Evolutionary conservation across 2,797 vertebrate species (phyloP).

Genomic region (Lithobates sylvaticus): DNA sequence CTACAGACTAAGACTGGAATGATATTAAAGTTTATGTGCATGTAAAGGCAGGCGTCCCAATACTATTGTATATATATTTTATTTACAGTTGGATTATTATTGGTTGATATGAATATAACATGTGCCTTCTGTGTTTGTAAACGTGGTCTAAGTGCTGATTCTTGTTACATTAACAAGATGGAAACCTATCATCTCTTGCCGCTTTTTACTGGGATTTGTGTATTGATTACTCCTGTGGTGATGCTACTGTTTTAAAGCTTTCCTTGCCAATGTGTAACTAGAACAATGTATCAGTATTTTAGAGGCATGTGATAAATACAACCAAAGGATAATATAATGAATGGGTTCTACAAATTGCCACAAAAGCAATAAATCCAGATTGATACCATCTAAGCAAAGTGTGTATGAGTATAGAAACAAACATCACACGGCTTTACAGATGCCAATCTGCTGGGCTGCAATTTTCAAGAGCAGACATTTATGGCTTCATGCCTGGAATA

Average conservation of each 20-base stretch:
- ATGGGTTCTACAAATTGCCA: background rate
- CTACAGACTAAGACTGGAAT: too few species aligned
- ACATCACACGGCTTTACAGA: background rate
- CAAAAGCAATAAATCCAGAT: conserved; percentile 15
- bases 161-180: too few species aligned
- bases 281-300: background rate
- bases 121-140: too few species aligned
- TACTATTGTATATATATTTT: too few species aligned
- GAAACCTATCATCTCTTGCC: background rate
- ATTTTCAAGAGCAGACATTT: conserved; percentile 4
- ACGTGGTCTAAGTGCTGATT: too few species aligned
- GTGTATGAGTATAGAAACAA: conserved; percentile 10
- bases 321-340: background rate
- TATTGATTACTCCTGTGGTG: background rate
- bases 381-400: background rate
- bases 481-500: conserved; percentile 12
- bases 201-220: background rate
- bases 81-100: too few species aligned
- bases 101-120: too few species aligned
- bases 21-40: too few species aligned
- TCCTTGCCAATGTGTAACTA: background rate
- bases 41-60: too few species aligned
- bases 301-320: background rate
- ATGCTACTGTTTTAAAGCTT: background rate
- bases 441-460: background rate